Percentiles rank a stretch among this genome's conserved stretches.
These are phyloP conservation scores for Shargacucullia verbasci DNA, from an alignment of 2,888 invertebrate species.

Conservation along the genomic window DNA sequence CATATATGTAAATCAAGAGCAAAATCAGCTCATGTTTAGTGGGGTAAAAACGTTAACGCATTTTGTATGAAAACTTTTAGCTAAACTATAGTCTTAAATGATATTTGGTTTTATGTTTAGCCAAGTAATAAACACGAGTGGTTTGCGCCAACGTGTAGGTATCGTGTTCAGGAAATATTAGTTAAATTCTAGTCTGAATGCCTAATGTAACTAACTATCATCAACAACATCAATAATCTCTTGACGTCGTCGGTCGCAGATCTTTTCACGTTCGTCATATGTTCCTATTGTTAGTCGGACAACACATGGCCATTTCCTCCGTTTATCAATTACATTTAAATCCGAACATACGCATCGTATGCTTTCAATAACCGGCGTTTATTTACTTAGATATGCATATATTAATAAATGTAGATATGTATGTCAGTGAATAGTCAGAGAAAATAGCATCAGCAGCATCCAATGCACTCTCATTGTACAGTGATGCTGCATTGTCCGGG, in stretches of 20 bases:
- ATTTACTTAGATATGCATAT: constrained; percentile 28
- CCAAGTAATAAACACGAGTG: constrained; percentile 19
- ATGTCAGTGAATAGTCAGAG: not conserved
- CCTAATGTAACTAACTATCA: constrained; percentile 4
- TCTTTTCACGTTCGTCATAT: constrained; percentile 40
- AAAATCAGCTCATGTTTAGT: too few species aligned
- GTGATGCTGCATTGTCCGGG: constrained; percentile 66
- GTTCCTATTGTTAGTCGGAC: constrained; percentile 32
- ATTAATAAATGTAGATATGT: not conserved
- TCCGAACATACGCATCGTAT: constrained; percentile 16
- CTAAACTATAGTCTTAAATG: too few species aligned
- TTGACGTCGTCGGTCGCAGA: constrained; percentile 18
- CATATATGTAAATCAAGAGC: too few species aligned
- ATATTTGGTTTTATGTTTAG: constrained; percentile 16
- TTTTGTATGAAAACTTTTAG: too few species aligned
- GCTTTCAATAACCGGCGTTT: constrained; percentile 16
- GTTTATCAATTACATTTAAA: constrained; percentile 39
- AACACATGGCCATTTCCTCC: constrained; percentile 32
- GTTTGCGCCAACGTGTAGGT: not conserved
- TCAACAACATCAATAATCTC: constrained; percentile 31
- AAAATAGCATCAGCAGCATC: constrained; percentile 43
- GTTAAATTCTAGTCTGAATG: constrained; percentile 17
- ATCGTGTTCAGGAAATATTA: constrained; percentile 18
- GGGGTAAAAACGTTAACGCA: too few species aligned
- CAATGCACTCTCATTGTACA: constrained; percentile 47